phyloP scores from a whole-genome alignment of 2,888 invertebrate genomes.

The Nipponacmea schrenckii region DNA sequence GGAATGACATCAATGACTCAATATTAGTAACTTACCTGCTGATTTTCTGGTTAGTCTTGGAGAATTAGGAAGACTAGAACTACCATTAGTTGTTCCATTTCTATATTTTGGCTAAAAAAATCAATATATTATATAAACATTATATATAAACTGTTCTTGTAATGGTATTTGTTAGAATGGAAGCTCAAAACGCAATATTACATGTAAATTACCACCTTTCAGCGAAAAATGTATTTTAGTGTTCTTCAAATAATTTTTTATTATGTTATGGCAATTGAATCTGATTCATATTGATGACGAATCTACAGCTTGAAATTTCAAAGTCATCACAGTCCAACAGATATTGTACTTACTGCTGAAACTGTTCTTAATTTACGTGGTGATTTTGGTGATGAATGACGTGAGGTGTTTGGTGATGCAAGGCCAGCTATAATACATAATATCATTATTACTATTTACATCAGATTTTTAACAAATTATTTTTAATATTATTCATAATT shows the following conservation, averaged over 20 bases:
- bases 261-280: too few relatives aligned
- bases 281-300: too few relatives aligned
- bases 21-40: neutral
- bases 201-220: too few relatives aligned
- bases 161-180: neutral
- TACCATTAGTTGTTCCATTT: slow-evolving; percentile 35
- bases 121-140: slow-evolving; percentile 9
- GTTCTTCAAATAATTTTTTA: too few relatives aligned
- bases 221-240: too few relatives aligned
- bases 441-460: too few relatives aligned
- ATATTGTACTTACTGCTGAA: slow-evolving; percentile 39
- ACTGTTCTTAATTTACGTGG: slow-evolving; percentile 41
- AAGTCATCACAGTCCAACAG: too few relatives aligned
- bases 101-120: slow-evolving; percentile 47
- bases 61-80: neutral
- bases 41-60: neutral
- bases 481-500: too few relatives aligned
- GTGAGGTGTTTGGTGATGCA: slow-evolving; percentile 17
- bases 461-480: too few relatives aligned
- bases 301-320: too few relatives aligned
- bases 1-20: neutral
- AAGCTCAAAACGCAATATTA: too few relatives aligned
- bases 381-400: slow-evolving; percentile 38
- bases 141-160: neutral
- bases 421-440: slow-evolving; percentile 14